phyloP scores from a whole-genome alignment of 2,113 vertebrate genomes.

The Plecotus auritus region DNA sequence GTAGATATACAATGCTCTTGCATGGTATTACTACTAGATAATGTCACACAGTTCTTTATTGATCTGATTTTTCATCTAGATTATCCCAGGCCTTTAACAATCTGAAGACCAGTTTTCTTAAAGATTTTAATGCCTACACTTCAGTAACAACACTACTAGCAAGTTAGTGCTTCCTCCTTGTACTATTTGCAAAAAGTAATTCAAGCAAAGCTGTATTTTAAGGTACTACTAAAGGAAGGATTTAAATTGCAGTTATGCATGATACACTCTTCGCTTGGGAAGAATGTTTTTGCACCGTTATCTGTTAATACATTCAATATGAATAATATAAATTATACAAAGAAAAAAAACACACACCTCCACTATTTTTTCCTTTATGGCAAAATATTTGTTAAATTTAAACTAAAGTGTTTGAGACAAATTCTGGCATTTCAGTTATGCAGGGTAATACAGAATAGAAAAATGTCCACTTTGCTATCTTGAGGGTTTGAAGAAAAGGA shows the following conservation, averaged over 20 bases:
- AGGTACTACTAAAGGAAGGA: constrained; percentile 70
- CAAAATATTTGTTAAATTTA: constrained; percentile 71
- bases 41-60: constrained; percentile 54
- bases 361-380: constrained; percentile 67
- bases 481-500: constrained; percentile 7
- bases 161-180: constrained; percentile 66
- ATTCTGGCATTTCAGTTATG: constrained; percentile 62
- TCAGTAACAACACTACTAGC: constrained; percentile 58
- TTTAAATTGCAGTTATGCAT: constrained; percentile 71
- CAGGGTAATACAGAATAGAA: background rate
- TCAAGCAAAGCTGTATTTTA: constrained; percentile 54
- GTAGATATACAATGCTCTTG: constrained; percentile 65
- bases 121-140: constrained; percentile 51
- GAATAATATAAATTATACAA: constrained; percentile 80
- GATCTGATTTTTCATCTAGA: constrained; percentile 65
- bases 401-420: constrained; percentile 68
- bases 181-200: constrained; percentile 56
- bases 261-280: constrained; percentile 78
- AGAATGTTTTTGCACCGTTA: constrained; percentile 79
- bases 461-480: constrained; percentile 33
- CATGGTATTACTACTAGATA: constrained; percentile 60
- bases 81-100: constrained; percentile 55
- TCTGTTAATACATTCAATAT: constrained; percentile 86
- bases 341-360: constrained; percentile 62
- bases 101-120: constrained; percentile 64